Evolutionary conservation across 2,888 invertebrate genomes (phyloP), one percentile per base, ranked within the genome.

Genomic region (Diarsia mendica): DNA sequence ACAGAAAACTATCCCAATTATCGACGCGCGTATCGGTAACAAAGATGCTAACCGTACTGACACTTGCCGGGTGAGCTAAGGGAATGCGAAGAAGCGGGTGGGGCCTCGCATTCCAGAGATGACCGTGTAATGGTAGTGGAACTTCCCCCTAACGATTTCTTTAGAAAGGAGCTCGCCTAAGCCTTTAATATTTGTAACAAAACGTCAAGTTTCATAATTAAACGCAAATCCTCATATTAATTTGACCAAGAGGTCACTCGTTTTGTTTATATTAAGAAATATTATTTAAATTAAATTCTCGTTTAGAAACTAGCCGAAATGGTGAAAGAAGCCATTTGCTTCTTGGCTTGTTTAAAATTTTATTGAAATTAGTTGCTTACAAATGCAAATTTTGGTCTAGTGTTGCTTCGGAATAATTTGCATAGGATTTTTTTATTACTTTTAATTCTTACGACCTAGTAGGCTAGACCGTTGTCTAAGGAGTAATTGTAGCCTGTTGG

Each of bases 191-290:
- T 51, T 64, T 49, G 13, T 48, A 61, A 58, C 64, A 83, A 80
- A 48, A 77, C 51, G 51, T 39, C 15, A 33, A 33, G n/a, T 81
- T 84, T 70, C 48, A 55, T 67, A 72, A 83, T 72, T 72, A 61
- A 67, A 67, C 51, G 64, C 51, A 67, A 79, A 83, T 65, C 46
- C 68, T 53, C 3, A 20, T 67, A 67, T 72, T 69, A 58, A 72
- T 79, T 67, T 69, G 51, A 53, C 61, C 51, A 48, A 72, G 66
- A 73, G 84, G 84, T 73, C 74, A 84, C 79, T 73, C 33, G 53
- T 73, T 79, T 73, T 72, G 80, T 78, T 79, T 67, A 33, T 28
- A 58, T 79, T 73, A 60, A 66, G 71, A 67, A 84, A 82, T 75
- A 55, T 63, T 74, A 72, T 79, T 77, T 61, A 85, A 80, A 81